These are phyloP conservation scores for Cyrtonyx montezumae DNA, from an alignment of 2,113 vertebrate genomes.

Conservation along the genomic window DNA sequence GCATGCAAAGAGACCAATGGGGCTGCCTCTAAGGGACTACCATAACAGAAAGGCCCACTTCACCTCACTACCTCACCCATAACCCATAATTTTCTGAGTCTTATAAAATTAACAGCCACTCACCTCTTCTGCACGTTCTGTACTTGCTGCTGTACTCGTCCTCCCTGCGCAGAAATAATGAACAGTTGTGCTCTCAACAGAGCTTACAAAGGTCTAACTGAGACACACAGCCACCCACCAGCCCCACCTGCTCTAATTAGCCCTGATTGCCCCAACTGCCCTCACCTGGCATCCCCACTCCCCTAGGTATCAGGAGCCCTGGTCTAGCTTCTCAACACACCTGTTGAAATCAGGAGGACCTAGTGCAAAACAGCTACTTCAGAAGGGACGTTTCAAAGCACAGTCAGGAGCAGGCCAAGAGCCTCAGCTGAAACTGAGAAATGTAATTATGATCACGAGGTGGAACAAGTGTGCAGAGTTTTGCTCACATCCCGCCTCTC, in stretches of 20 bases:
- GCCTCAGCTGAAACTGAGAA: background rate
- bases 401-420: background rate
- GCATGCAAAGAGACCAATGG: background rate
- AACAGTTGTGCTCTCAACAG: background rate
- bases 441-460: background rate
- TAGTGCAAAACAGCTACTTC: background rate
- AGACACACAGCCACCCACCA: accelerated
- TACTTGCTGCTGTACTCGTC: accelerated
- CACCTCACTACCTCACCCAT: background rate
- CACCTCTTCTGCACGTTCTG: background rate
- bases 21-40: too few relatives aligned
- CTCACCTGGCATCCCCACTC: too few relatives aligned
- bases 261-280: background rate
- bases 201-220: too few relatives aligned
- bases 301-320: accelerated
- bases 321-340: background rate
- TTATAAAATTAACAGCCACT: background rate
- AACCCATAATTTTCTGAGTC: background rate
- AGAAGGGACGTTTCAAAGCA: background rate
- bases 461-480: too few relatives aligned
- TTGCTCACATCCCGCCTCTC: accelerated
- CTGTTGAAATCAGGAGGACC: background rate
- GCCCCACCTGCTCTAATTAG: accelerated
- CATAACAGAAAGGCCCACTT: background rate
- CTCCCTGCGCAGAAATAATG: accelerated